Evolutionary conservation across 2,797 vertebrate genomes (phyloP).

Genomic region (Mus caroli): DNA sequence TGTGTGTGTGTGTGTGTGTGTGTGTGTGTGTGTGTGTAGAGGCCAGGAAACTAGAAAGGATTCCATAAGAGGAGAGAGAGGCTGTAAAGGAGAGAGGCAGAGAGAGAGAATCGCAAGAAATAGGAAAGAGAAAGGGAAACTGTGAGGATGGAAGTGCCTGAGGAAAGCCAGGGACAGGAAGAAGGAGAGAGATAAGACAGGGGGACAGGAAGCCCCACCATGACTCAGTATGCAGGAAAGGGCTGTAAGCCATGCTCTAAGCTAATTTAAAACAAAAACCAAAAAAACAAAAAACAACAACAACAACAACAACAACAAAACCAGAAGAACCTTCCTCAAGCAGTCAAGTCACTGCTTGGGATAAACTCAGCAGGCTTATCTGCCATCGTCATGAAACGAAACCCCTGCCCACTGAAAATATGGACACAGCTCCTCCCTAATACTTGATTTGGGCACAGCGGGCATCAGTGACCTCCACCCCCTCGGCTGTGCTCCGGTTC

Average conservation of each 20-base stretch:
- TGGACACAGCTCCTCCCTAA: neutral
- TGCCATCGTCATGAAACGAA: neutral
- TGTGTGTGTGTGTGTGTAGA: neutral
- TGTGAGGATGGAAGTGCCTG: neutral
- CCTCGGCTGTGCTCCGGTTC: no score
- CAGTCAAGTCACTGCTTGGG: neutral
- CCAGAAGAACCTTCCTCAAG: neutral
- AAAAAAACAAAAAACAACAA: no score
- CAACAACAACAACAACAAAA: no score
- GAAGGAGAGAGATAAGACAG: no score
- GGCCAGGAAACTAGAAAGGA: neutral
- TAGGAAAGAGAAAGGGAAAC: neutral
- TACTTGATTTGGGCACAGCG: neutral
- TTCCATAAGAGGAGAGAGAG: neutral
- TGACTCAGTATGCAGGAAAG: neutral
- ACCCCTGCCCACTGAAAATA: neutral
- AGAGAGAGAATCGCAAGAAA: no score
- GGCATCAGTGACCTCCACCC: neutral
- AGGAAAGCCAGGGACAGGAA: neutral
- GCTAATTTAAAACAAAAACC: neutral
- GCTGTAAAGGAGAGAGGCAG: no score
- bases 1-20: no score
- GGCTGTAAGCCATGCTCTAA: neutral
- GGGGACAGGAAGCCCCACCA: neutral
- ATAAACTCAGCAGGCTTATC: neutral